Conservation (phyloP, 2,797 vertebrate species). For the Coregonus sp. region DNA sequence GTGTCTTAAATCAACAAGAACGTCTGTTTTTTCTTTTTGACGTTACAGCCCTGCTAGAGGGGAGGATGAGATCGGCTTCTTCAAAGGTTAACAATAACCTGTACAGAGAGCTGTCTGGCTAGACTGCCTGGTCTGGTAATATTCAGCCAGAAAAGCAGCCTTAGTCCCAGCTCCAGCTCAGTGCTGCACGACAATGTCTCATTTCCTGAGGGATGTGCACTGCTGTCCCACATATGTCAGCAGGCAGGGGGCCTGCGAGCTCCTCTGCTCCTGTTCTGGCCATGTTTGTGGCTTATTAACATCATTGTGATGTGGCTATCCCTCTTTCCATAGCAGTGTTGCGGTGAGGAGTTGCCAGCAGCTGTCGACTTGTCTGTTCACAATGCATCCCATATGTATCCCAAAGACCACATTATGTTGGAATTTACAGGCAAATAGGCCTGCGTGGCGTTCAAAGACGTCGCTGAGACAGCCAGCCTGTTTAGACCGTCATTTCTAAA, state of each 20-base stretch:
- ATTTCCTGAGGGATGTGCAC: slow-evolving; percentile 49
- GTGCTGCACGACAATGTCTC: slow-evolving; percentile 35
- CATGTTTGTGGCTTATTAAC: slow-evolving; percentile 64
- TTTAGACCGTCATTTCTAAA: background rate
- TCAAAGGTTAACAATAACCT: background rate
- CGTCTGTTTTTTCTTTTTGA: background rate
- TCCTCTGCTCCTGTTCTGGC: slow-evolving; percentile 40
- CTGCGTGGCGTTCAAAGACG: background rate
- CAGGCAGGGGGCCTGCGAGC: slow-evolving; percentile 5
- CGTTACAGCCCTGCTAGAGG: background rate
- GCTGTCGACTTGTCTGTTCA: slow-evolving; percentile 56
- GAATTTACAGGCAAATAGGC: slow-evolving; percentile 35
- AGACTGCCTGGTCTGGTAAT: background rate
- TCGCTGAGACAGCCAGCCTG: background rate
- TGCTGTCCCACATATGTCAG: slow-evolving; percentile 42
- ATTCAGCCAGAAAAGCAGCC: background rate
- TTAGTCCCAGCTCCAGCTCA: background rate
- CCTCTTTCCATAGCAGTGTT: slow-evolving; percentile 51
- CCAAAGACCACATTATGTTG: slow-evolving; percentile 40
- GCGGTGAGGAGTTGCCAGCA: slow-evolving; percentile 52
- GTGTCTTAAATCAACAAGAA: background rate
- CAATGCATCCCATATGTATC: slow-evolving; percentile 66
- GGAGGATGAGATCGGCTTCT: background rate
- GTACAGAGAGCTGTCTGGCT: background rate
- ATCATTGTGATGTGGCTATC: slow-evolving; percentile 54